Conservation (phyloP, 2,797 vertebrate species). For the Falco naumanni region DNA sequence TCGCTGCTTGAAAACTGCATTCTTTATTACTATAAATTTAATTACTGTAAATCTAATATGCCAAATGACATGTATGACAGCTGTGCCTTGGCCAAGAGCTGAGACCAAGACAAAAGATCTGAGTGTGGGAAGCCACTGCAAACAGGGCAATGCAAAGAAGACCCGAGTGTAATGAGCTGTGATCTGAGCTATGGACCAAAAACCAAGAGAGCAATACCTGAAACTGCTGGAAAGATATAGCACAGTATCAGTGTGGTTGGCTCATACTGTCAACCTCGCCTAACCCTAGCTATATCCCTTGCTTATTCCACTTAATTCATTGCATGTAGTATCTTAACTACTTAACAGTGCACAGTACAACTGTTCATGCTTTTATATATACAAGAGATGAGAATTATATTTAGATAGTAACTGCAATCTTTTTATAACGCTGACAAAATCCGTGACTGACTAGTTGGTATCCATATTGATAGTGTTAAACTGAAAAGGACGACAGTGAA, state of each 20-base stretch:
- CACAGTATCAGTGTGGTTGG: background rate
- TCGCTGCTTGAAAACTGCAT: background rate
- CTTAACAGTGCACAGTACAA: background rate
- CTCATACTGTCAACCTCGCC: background rate
- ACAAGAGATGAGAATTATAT: background rate
- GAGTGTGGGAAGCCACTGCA: background rate
- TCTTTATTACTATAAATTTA: background rate
- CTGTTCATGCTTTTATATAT: background rate
- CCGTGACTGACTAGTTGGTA: background rate
- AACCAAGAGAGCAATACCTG: background rate
- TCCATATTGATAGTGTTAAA: background rate
- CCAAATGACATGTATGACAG: background rate
- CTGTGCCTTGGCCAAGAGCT: background rate
- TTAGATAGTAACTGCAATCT: background rate
- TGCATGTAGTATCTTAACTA: background rate
- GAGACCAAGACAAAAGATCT: background rate
- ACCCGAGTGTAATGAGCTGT: background rate
- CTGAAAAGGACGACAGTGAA: constrained; percentile 39
- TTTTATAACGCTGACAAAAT: constrained; percentile 26
- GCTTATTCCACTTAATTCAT: background rate
- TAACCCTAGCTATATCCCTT: background rate
- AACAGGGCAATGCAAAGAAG: background rate
- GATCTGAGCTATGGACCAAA: background rate
- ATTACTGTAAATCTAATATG: background rate
- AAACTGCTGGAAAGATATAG: background rate